Conservation (phyloP, 2,888 invertebrate genomes). For the Boloria selene region DNA sequence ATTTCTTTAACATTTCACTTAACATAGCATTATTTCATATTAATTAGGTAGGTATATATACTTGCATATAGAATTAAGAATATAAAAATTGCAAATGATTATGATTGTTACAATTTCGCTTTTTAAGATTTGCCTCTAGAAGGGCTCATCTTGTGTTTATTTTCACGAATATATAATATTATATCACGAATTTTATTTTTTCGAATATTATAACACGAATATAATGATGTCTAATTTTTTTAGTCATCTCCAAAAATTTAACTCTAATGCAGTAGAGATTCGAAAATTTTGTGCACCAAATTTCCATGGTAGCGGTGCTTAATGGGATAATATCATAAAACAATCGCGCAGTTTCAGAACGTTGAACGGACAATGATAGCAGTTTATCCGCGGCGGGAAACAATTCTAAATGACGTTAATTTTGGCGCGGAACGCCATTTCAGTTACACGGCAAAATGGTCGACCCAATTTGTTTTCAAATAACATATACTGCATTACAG, state of each 20-base stretch:
- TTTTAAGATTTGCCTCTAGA: too few species aligned
- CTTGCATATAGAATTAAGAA: too few species aligned
- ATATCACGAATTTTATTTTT: too few species aligned
- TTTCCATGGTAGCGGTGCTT: conserved; percentile 44
- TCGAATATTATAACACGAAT: too few species aligned
- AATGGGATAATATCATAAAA: conserved; percentile 68
- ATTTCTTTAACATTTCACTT: too few species aligned
- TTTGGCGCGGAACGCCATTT: conserved; percentile 58
- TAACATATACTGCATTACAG: conserved; percentile 22
- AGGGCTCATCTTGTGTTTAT: too few species aligned
- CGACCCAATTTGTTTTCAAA: conserved; percentile 44
- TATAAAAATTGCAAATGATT: too few species aligned
- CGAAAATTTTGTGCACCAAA: conserved; percentile 32
- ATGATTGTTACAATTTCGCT: too few species aligned
- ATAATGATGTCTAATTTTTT: too few species aligned
- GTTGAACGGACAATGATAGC: conserved; percentile 54
- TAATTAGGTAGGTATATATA: too few species aligned
- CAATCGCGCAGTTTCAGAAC: conserved; percentile 50
- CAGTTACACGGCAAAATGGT: conserved; percentile 49
- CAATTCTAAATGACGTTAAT: conserved; percentile 63
- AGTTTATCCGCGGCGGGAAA: conserved; percentile 64
- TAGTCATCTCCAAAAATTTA: neutral
- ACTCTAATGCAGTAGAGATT: neutral
- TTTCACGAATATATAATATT: too few species aligned
- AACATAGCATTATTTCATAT: too few species aligned